Conservation (phyloP, 2,888 invertebrate species). For the Polyommatus iphigenia region DNA sequence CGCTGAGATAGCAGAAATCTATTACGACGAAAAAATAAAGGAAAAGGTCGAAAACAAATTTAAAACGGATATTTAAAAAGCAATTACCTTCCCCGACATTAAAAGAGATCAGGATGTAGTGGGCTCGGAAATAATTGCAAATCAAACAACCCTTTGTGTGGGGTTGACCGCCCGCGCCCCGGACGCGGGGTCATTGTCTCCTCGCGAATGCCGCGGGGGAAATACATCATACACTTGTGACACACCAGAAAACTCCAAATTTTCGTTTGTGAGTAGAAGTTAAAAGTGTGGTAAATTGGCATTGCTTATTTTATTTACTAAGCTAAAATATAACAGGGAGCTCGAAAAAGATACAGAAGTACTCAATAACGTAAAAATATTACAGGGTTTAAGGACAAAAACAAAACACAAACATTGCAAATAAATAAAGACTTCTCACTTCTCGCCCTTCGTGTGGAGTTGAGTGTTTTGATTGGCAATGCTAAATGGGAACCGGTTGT, state of each 20-base stretch:
- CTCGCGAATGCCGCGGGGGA: slow-evolving; percentile 17
- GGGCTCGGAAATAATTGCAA: slow-evolving; percentile 39
- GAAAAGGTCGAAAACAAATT: slow-evolving; percentile 28
- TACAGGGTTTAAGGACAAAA: not conserved
- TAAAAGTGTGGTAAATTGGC: not conserved
- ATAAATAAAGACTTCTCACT: not conserved
- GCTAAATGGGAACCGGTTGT: not conserved
- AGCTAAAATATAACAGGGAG: not conserved
- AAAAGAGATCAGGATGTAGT: slow-evolving; percentile 30
- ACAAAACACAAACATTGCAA: not conserved
- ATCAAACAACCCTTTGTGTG: slow-evolving; percentile 44
- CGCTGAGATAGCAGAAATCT: slow-evolving; percentile 12
- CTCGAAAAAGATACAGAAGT: not conserved
- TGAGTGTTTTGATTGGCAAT: slow-evolving; percentile 17
- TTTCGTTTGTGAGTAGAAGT: not conserved
- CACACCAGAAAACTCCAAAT: not conserved
- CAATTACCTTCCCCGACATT: slow-evolving; percentile 31
- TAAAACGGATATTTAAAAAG: slow-evolving; percentile 29
- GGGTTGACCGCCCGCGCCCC: slow-evolving; percentile 46
- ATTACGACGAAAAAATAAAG: slow-evolving; percentile 9
- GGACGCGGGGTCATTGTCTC: slow-evolving; percentile 42
- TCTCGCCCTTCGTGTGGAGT: not conserved
- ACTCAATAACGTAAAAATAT: not conserved
- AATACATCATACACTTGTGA: not conserved
- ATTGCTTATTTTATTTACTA: not conserved